Evolutionary conservation across 2,113 vertebrate species (phyloP).

Genomic region (Amphiprion percula): DNA sequence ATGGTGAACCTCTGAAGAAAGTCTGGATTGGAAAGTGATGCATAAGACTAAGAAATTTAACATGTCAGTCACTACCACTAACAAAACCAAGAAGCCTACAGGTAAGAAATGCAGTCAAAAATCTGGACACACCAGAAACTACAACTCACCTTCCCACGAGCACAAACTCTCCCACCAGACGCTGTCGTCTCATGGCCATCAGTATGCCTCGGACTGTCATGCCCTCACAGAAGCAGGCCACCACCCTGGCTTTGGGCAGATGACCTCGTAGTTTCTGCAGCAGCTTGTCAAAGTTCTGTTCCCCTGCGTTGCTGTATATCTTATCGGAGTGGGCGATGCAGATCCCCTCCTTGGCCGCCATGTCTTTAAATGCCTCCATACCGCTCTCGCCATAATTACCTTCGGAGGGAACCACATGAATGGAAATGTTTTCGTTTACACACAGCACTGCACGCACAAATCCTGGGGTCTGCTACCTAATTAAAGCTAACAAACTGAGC

Average conservation of each 20-base stretch:
- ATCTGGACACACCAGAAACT: neutral
- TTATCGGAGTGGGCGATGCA: slow-evolving; percentile 99
- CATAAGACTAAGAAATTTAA: slow-evolving; percentile 2
- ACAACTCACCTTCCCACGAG: slow-evolving; percentile 94
- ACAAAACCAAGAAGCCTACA: too few species aligned
- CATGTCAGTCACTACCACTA: too few species aligned
- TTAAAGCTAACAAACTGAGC: neutral
- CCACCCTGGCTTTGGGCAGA: slow-evolving; percentile 95
- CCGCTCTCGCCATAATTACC: slow-evolving; percentile 99
- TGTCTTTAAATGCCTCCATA: slow-evolving; percentile 99
- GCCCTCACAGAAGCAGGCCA: slow-evolving; percentile 98
- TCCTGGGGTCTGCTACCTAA: neutral
- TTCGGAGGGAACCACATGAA: slow-evolving; percentile 57
- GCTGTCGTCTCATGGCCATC: slow-evolving; percentile 95
- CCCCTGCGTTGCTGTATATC: slow-evolving; percentile 98
- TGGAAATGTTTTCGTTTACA: neutral
- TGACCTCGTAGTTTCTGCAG: slow-evolving; percentile 93
- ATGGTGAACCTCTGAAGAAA: slow-evolving; percentile 28
- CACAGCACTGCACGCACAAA: neutral
- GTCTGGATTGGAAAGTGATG: slow-evolving; percentile 31
- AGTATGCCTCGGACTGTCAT: slow-evolving; percentile 97
- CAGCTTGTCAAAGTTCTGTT: slow-evolving; percentile 93
- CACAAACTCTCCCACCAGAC: slow-evolving; percentile 93
- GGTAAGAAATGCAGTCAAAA: neutral
- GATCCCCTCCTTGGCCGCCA: slow-evolving; percentile 96